Percentiles rank a stretch among this genome's conserved stretches.
phyloP scores from a whole-genome alignment of 2,797 vertebrate species.

The Petrocephalus schoutedeni region DNA sequence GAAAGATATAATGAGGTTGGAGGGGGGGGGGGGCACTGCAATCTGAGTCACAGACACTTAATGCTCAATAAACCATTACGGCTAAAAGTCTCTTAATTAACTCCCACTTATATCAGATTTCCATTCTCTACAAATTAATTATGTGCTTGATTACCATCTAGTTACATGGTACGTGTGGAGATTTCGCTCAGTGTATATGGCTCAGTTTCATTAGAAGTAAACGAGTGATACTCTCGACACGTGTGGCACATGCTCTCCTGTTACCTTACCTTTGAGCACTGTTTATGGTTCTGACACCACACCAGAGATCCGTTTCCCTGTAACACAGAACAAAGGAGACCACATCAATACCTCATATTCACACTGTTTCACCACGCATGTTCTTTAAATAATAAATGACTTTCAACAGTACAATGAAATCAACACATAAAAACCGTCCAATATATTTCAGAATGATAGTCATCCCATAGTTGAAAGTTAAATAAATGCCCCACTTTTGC shows the following conservation, averaged over 20 bases:
- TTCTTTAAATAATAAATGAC: background rate
- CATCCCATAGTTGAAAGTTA: background rate
- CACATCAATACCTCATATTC: background rate
- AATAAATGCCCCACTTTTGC: background rate
- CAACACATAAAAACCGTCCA: background rate
- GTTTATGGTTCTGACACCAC: conserved; percentile 97
- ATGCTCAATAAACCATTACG: conserved; percentile 2
- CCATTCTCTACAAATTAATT: background rate
- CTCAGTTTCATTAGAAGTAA: background rate
- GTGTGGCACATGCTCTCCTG: conserved; percentile 14
- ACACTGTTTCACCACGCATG: background rate
- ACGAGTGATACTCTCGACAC: background rate
- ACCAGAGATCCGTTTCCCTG: conserved; percentile 92
- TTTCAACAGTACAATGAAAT: background rate
- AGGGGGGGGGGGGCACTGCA: background rate
- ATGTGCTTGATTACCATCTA: background rate
- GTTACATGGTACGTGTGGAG: background rate
- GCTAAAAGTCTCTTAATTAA: conserved; percentile 6
- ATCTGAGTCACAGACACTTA: background rate
- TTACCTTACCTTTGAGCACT: conserved; percentile 87
- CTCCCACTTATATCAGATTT: background rate
- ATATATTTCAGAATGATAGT: background rate
- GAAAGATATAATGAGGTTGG: conserved; percentile 3
- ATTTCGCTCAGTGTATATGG: background rate
- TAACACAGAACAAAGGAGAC: conserved; percentile 40